These are phyloP conservation scores for Hemistola chrysoprasaria DNA, from an alignment of 2,888 invertebrate species.

Conservation along the genomic window DNA sequence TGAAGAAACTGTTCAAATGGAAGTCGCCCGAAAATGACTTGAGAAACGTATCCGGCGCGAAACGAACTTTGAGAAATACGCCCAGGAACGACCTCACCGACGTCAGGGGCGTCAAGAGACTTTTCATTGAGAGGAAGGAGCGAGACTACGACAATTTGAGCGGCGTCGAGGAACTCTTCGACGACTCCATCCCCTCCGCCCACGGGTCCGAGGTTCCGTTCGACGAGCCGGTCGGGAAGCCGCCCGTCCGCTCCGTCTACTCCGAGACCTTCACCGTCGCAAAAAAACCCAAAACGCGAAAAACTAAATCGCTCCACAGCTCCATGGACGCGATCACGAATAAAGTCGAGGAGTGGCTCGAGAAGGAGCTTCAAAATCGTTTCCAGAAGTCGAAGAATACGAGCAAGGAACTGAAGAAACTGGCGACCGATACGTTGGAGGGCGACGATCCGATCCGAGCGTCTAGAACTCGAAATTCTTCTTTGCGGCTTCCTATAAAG, in stretches of 20 bases:
- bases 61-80: conserved; percentile 39
- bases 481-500: conserved; percentile 53
- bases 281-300: too few relatives aligned
- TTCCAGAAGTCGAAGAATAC: conserved; percentile 19
- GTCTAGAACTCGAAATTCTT: conserved; percentile 38
- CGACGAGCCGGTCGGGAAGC: conserved; percentile 53
- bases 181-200: conserved; percentile 36
- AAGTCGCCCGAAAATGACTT: conserved; percentile 40
- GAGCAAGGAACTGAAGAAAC: conserved; percentile 40
- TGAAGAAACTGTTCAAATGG: conserved; percentile 45
- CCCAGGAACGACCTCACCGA: conserved; percentile 58
- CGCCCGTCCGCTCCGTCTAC: conserved; percentile 47
- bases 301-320: conserved; percentile 45
- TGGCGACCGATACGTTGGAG: conserved; percentile 50
- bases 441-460: conserved; percentile 40
- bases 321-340: conserved; percentile 42
- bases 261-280: conserved; percentile 63
- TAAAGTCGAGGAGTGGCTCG: conserved; percentile 57
- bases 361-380: conserved; percentile 44
- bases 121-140: conserved; percentile 39
- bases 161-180: conserved; percentile 60
- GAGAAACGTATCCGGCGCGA: conserved; percentile 55
- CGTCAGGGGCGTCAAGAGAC: conserved; percentile 51
- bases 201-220: conserved; percentile 44
- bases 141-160: conserved; percentile 49